These are phyloP conservation scores for Pectinophora gossypiella DNA, from an alignment of 1,140 invertebrate species.

Conservation along the genomic window DNA sequence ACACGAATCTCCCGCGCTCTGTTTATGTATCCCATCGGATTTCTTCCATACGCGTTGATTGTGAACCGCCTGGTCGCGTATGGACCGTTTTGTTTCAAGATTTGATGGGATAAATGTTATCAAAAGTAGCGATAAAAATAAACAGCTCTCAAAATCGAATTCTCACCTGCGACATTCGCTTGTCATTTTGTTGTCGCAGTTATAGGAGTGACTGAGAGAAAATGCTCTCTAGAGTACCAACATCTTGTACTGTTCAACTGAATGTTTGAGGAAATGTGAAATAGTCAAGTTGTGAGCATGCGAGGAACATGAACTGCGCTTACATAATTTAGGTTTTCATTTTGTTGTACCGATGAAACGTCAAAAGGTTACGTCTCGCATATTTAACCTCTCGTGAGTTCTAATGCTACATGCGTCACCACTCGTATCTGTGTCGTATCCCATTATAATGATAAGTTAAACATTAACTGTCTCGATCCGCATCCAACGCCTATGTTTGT, in stretches of 20 bases:
- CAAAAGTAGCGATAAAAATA: no score
- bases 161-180: no score
- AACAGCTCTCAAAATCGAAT: no score
- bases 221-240: no score
- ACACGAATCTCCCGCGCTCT: constrained; percentile 61
- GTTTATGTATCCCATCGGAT: constrained; percentile 63
- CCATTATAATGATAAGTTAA: constrained; percentile 21
- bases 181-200: no score
- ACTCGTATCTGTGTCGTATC: constrained; percentile 19
- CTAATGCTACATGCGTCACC: constrained; percentile 8
- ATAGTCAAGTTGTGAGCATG: no score
- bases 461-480: not conserved
- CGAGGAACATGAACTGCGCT: not conserved
- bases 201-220: no score
- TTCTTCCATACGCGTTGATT: constrained; percentile 52
- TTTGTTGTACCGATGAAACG: not conserved
- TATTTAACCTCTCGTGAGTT: constrained; percentile 11
- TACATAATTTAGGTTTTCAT: not conserved
- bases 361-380: not conserved
- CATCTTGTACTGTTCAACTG: no score
- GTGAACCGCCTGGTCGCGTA: constrained; percentile 41
- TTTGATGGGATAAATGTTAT: no score
- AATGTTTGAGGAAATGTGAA: no score
- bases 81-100: constrained; percentile 50
- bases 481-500: constrained; percentile 14